Percentiles rank a stretch among this genome's conserved stretches.
Conservation (phyloP, 2,113 vertebrate genomes). For the Dromas ardeola region DNA sequence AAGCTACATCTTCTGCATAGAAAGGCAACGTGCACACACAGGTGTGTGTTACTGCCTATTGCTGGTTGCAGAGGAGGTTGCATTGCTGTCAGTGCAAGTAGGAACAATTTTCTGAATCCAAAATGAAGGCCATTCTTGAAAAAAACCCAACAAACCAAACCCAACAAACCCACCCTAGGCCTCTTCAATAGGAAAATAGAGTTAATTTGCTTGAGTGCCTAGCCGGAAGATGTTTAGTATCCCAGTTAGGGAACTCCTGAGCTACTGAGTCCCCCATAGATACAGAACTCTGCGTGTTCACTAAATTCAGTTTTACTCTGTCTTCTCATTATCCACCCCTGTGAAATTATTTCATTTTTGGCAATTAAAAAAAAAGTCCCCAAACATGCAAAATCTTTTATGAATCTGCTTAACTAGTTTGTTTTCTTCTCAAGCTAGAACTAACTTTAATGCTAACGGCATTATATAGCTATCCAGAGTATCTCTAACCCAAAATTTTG, state of each 20-base stretch:
- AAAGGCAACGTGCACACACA: background rate
- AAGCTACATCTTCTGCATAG: background rate
- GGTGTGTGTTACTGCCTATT: background rate
- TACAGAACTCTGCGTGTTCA: background rate
- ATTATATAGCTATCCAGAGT: background rate
- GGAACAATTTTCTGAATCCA: background rate
- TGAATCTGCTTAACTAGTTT: background rate
- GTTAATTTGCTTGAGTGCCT: background rate
- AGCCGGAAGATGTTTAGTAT: background rate
- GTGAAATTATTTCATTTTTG: background rate
- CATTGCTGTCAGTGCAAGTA: background rate
- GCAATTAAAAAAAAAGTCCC: background rate
- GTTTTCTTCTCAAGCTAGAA: background rate
- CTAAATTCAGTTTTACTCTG: background rate
- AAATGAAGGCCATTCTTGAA: background rate
- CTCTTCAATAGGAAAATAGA: background rate
- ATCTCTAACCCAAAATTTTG: background rate
- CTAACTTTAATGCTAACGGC: background rate
- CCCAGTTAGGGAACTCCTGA: background rate
- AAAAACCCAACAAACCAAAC: no score
- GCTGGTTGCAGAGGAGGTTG: background rate
- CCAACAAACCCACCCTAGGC: no score
- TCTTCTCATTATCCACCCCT: background rate
- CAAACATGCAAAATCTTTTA: background rate
- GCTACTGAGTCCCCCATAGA: background rate